phyloP scores from a whole-genome alignment of 2,113 vertebrate genomes.

The Hyperoodon ampullatus region DNA sequence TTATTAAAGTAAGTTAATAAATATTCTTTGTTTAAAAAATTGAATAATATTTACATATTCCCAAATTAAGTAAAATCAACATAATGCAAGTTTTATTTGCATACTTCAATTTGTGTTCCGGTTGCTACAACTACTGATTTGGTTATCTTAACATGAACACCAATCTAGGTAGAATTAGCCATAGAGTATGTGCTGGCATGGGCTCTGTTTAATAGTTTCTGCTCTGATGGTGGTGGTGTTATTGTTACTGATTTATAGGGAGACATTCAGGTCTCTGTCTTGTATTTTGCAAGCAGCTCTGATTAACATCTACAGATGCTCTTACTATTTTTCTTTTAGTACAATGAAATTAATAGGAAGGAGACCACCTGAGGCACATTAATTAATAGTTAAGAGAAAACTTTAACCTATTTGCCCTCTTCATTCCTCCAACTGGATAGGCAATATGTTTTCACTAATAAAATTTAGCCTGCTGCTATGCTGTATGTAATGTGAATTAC shows the following conservation, averaged over 20 bases:
- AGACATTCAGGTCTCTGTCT: neutral
- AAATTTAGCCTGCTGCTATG: slow-evolving; percentile 8
- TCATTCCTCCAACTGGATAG: slow-evolving; percentile 55
- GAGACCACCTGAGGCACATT: slow-evolving; percentile 62
- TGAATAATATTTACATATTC: neutral
- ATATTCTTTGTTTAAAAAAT: neutral
- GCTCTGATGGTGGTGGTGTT: neutral
- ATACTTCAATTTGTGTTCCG: neutral
- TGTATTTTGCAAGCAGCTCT: slow-evolving; percentile 40
- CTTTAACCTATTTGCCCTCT: slow-evolving; percentile 63
- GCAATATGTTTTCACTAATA: slow-evolving; percentile 60
- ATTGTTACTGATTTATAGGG: slow-evolving; percentile 31
- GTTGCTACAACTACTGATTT: neutral
- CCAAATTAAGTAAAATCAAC: neutral
- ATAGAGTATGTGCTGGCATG: neutral
- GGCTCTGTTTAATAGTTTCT: neutral
- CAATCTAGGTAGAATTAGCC: no score
- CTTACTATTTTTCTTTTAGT: slow-evolving; percentile 34
- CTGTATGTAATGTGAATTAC: slow-evolving; percentile 26
- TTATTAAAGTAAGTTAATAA: slow-evolving; percentile 3
- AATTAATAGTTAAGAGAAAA: slow-evolving; percentile 73
- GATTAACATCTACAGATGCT: slow-evolving; percentile 30
- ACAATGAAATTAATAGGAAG: slow-evolving; percentile 61
- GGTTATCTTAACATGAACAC: no score
- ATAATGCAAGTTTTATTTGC: neutral